Evolutionary conservation across 2,888 invertebrate species (phyloP), one percentile per base, ranked within the genome.

Genomic region (Desoria tigrina): DNA sequence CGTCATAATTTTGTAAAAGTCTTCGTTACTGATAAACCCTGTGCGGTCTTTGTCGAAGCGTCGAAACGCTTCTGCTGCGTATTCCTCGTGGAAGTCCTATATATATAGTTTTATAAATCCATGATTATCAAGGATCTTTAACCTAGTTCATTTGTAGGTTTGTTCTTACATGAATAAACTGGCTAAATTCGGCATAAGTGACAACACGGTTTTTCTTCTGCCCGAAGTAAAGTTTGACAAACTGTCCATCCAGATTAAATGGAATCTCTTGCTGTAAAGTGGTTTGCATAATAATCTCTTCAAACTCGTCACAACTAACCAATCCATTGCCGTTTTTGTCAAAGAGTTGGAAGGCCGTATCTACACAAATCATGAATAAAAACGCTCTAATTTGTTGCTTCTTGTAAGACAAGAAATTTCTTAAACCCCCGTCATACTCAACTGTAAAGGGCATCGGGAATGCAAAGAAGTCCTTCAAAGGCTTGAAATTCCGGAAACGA

Each of bases 41-140:
- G 79, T 80, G 50, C 81, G 80, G 55, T 81, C 78, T 50, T 77
- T 79, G 77, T 85, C 85, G 75, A 80, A 81, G 18, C 79, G 79
- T 57, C 79, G 78, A 77, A 84, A 84, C 1, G 83, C 83, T 75
- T 84, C 83, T 32, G 82, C 78, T 18, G 84, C 85, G 78, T 85
- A 84, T 73, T 85, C 85, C 71, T 86, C 85, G 76, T 85, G 84
- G 76, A 84, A 86, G 77, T 86, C 85, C 83, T 83, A 56, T 14
- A 24, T 26, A 79, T 50, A n/a, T n/a, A n/a, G n/a, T n/a, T n/a
- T 24, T 14, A 62, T 2, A 61, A 42, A 42, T 27, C n/a, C n/a
- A n/a, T n/a, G n/a, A n/a, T n/a, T n/a, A n/a, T n/a, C n/a, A n/a
- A n/a, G n/a, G n/a, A 28, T 18, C n/a, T 18, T 26, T 32, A 7